Percentiles rank a stretch among this genome's conserved stretches.
phyloP scores from a whole-genome alignment of 2,113 vertebrate genomes.

The Jacana jacana region DNA sequence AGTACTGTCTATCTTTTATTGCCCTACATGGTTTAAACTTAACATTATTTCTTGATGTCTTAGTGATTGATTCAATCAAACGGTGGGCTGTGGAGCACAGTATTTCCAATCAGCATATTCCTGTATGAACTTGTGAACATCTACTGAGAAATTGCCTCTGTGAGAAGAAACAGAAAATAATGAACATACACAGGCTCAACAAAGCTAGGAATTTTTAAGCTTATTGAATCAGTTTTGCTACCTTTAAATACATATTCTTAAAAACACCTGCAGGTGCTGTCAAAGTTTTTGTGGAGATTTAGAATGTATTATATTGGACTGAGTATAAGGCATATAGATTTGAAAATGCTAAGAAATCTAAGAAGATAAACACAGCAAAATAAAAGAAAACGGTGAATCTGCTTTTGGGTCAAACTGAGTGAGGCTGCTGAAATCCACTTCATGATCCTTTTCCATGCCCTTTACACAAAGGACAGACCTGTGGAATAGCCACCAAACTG shows the following conservation, averaged over 20 bases:
- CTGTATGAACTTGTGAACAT: neutral
- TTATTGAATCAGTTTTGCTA: slow-evolving; percentile 3
- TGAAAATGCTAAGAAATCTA: neutral
- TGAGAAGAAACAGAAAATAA: neutral
- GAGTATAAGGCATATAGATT: neutral
- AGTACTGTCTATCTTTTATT: neutral
- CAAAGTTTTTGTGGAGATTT: neutral
- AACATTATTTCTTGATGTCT: neutral
- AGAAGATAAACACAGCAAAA: neutral
- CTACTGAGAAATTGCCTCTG: neutral
- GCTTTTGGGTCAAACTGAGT: neutral
- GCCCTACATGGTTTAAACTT: neutral
- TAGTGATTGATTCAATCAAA: neutral
- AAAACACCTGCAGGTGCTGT: slow-evolving; percentile 9
- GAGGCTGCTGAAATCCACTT: neutral
- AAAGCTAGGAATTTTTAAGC: neutral
- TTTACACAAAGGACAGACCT: neutral
- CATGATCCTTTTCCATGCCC: neutral
- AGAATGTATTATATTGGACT: neutral
- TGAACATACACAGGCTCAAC: neutral
- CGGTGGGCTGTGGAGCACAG: neutral
- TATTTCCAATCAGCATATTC: neutral
- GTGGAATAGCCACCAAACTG: neutral
- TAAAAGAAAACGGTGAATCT: neutral
- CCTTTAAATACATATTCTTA: slow-evolving; percentile 20